Evolutionary conservation across 2,888 invertebrate species (phyloP).

Genomic region (Hyalella azteca): DNA sequence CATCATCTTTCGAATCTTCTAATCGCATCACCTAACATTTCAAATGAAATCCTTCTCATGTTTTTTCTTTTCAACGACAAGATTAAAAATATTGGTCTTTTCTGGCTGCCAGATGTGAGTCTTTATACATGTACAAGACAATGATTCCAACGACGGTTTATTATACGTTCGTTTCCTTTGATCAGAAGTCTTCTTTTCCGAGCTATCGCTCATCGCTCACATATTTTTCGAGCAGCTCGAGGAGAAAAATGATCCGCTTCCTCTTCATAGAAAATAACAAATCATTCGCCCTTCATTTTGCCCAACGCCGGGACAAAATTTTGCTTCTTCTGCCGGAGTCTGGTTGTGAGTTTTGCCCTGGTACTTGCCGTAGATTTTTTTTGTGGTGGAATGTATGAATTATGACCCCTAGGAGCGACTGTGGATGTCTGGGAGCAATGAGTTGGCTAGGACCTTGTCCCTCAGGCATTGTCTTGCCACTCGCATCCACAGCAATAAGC

Average conservation of each 20-base stretch:
- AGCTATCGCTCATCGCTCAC: slow-evolving; percentile 26
- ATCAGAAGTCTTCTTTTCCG: not conserved
- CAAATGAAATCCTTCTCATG: too few species aligned
- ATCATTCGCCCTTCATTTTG: slow-evolving; percentile 32
- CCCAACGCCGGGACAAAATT: not conserved
- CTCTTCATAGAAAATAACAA: slow-evolving; percentile 28
- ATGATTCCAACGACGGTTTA: too few species aligned
- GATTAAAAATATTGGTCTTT: too few species aligned
- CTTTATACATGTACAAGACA: too few species aligned
- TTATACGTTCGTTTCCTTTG: too few species aligned
- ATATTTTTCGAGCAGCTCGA: slow-evolving; percentile 24
- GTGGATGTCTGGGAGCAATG: not conserved
- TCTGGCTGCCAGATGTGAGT: too few species aligned
- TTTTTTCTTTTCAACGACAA: too few species aligned
- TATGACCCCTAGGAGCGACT: not conserved
- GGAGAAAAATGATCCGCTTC: slow-evolving; percentile 33
- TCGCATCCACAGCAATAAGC: too few species aligned
- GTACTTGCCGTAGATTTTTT: not conserved
- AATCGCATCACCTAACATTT: too few species aligned
- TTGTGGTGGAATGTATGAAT: not conserved
- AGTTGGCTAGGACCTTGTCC: too few species aligned
- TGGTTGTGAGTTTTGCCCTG: not conserved
- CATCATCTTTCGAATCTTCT: too few species aligned
- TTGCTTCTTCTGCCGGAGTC: not conserved
- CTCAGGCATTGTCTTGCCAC: too few species aligned